These are phyloP conservation scores for Ctenicera cuprea DNA, from an alignment of 2,888 invertebrate species.

Conservation along the genomic window DNA sequence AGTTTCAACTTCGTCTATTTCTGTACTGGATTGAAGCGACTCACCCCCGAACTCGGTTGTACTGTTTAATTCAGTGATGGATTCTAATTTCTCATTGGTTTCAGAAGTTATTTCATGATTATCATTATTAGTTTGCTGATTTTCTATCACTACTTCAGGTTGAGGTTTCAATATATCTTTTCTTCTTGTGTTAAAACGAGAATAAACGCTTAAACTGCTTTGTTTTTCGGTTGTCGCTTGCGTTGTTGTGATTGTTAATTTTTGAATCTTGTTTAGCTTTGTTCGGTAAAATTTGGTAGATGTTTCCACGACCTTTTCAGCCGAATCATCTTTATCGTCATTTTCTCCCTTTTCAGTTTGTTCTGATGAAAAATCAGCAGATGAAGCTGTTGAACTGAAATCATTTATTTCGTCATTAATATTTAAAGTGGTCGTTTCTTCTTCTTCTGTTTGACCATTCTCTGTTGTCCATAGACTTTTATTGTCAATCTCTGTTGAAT, in stretches of 20 bases:
- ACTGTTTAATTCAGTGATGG: background rate
- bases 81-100: background rate
- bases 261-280: background rate
- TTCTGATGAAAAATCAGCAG: background rate
- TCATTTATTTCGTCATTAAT: background rate
- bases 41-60: background rate
- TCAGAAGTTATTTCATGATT: background rate
- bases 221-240: background rate
- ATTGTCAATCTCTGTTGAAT: background rate
- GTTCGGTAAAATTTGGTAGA: background rate
- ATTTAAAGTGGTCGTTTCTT: background rate
- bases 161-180: background rate
- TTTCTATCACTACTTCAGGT: background rate
- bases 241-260: background rate
- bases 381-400: background rate
- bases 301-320: background rate
- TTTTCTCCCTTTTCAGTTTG: background rate
- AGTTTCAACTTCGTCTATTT: background rate
- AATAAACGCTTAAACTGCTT: conserved; percentile 1
- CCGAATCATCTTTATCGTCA: background rate
- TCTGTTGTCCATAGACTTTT: conserved; percentile 15
- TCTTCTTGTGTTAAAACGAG: conserved; percentile 4
- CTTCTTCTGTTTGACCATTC: background rate
- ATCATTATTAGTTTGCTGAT: background rate
- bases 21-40: background rate